A percentile compares a stretch with the other conserved stretches of the same genome.
These are phyloP conservation scores for Nasonia vitripennis DNA, from an alignment of 1,140 invertebrate genomes.

Conservation along the genomic window DNA sequence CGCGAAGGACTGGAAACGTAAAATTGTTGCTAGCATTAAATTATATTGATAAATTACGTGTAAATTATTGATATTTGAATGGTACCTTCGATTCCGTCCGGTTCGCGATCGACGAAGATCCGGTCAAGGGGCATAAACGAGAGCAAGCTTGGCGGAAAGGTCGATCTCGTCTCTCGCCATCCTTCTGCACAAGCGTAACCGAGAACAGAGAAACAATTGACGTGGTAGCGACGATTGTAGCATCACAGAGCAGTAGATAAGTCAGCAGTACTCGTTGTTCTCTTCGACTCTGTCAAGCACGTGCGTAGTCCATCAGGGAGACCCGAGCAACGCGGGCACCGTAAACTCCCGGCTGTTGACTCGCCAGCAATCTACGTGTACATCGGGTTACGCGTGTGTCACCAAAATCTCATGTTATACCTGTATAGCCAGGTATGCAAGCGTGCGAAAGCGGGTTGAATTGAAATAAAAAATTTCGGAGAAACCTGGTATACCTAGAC, in stretches of 20 bases:
- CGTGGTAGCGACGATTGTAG: background rate
- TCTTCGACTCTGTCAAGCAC: background rate
- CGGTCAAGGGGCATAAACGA: slow-evolving; percentile 94
- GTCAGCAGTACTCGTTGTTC: background rate
- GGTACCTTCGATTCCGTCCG: slow-evolving; percentile 87
- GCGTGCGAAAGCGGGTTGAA: too few species aligned
- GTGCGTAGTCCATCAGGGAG: background rate
- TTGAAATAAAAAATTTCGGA: too few species aligned
- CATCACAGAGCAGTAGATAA: background rate
- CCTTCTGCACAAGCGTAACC: slow-evolving; percentile 76
- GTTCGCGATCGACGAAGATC: slow-evolving; percentile 90
- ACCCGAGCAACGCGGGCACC: background rate
- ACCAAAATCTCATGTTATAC: too few species aligned
- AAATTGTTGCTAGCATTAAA: slow-evolving; percentile 40
- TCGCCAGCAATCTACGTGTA: background rate
- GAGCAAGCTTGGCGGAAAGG: slow-evolving; percentile 93
- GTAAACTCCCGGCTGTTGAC: background rate
- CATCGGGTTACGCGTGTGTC: too few species aligned
- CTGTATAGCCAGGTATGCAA: too few species aligned
- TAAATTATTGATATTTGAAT: background rate
- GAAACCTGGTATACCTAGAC: too few species aligned
- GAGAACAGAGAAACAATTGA: slow-evolving; percentile 29
- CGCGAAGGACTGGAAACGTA: slow-evolving; percentile 79
- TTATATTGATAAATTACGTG: too few species aligned
- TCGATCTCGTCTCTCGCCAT: slow-evolving; percentile 85